Evolutionary conservation across 1,140 invertebrate species (phyloP).

Genomic region (Panonychus citri): DNA sequence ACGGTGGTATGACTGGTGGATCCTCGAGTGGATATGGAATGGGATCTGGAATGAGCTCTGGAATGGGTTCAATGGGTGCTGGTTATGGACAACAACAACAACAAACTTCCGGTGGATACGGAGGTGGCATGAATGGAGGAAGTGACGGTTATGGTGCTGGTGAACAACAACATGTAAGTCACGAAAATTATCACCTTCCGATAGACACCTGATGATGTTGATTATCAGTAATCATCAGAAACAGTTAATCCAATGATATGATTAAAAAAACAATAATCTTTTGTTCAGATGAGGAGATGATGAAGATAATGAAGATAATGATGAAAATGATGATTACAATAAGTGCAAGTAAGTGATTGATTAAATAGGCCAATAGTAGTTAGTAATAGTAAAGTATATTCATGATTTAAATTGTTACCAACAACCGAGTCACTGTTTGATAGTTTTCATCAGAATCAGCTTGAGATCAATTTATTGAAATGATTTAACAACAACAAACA

Average conservation of each 20-base stretch:
- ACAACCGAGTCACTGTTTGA: too few relatives aligned
- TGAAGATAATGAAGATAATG: neutral
- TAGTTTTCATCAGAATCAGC: too few relatives aligned
- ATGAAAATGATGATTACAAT: neutral
- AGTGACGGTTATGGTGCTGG: neutral
- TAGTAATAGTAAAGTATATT: too few relatives aligned
- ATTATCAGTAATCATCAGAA: neutral
- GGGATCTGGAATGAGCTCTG: too few relatives aligned
- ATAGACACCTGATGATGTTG: neutral
- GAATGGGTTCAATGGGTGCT: too few relatives aligned
- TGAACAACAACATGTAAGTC: neutral
- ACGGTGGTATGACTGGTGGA: neutral
- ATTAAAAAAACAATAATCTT: too few relatives aligned
- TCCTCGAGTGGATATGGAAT: neutral
- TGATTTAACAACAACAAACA: too few relatives aligned
- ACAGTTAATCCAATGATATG: neutral
- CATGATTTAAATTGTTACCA: too few relatives aligned
- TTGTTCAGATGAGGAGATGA: neutral
- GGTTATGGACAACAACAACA: neutral
- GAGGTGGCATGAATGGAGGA: neutral
- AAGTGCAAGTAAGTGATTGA: too few relatives aligned
- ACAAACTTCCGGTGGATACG: neutral
- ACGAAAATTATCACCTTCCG: neutral
- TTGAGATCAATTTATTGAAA: too few relatives aligned
- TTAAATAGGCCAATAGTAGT: too few relatives aligned